These are phyloP conservation scores for Turritopsis dohrnii DNA, from an alignment of 30 jellyfish, hydroid and myxozoan genomes.

Conservation along the genomic window DNA sequence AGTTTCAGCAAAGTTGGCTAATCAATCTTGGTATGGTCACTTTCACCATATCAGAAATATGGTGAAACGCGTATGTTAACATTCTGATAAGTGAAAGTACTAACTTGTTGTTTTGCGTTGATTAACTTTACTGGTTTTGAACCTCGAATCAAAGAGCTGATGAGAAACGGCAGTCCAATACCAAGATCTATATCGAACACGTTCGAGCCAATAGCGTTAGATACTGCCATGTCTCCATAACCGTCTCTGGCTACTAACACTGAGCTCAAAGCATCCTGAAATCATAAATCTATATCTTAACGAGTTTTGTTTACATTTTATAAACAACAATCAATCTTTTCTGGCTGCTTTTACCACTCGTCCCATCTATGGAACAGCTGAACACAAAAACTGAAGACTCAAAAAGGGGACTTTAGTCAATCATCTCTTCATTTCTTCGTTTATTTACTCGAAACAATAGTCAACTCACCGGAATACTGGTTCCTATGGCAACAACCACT, in stretches of 20 bases:
- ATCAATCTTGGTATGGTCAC: too few species aligned
- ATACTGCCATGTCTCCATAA: slow-evolving; percentile 97
- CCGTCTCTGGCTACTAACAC: slow-evolving; percentile 96
- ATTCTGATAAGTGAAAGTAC: neutral
- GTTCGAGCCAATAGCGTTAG: slow-evolving; percentile 94
- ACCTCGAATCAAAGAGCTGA: slow-evolving; percentile 62
- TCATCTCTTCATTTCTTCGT: neutral
- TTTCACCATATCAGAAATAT: too few species aligned
- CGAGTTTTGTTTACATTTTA: too few species aligned
- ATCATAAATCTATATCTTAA: too few species aligned
- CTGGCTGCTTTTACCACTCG: too few species aligned
- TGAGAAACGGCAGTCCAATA: slow-evolving; percentile 84
- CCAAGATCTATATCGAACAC: slow-evolving; percentile 91
- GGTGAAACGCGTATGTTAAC: too few species aligned
- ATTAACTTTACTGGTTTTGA: slow-evolving; percentile 62
- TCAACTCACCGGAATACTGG: slow-evolving; percentile 90
- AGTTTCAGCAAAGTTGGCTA: too few species aligned
- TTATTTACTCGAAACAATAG: too few species aligned
- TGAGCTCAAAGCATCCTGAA: slow-evolving; percentile 95
- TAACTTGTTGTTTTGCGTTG: slow-evolving; percentile 59
- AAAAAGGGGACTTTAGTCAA: neutral
- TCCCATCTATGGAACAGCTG: too few species aligned
- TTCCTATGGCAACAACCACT: slow-evolving; percentile 96
- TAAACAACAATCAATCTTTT: too few species aligned
- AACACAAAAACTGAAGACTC: neutral